Evolutionary conservation across 2,888 invertebrate species (phyloP).

Genomic region (Scaptomyza polygonia): DNA sequence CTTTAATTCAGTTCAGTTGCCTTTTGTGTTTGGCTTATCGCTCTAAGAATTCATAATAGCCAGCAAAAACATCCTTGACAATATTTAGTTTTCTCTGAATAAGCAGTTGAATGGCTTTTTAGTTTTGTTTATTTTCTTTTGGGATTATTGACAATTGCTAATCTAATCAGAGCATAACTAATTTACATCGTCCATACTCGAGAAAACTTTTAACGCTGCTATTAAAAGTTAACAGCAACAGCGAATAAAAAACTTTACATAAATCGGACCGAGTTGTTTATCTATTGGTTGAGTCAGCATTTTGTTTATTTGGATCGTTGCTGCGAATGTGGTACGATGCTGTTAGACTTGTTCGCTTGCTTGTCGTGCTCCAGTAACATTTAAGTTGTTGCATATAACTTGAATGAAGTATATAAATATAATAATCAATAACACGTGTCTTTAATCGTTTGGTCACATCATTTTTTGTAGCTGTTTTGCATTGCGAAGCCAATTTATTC

Average conservation of each 20-base stretch:
- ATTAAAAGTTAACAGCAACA: constrained; percentile 12
- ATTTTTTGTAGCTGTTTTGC: constrained; percentile 18
- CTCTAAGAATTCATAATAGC: constrained; percentile 1
- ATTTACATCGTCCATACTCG: too few species aligned
- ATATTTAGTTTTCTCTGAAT: not conserved
- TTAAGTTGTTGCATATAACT: constrained; percentile 32
- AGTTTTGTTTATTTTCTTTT: constrained; percentile 4
- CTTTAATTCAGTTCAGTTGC: not conserved
- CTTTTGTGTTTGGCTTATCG: constrained; percentile 1
- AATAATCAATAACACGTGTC: constrained; percentile 56
- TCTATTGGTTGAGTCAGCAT: constrained; percentile 33
- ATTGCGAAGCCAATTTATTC: constrained; percentile 22
- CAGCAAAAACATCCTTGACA: constrained; percentile 9
- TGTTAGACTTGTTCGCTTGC: constrained; percentile 24
- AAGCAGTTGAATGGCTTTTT: constrained; percentile 14
- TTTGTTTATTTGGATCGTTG: constrained; percentile 19
- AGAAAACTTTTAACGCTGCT: constrained; percentile 20
- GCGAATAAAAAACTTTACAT: constrained; percentile 4
- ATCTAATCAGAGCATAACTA: not conserved
- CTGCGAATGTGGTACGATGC: constrained; percentile 4
- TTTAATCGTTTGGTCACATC: constrained; percentile 22
- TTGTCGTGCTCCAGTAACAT: constrained; percentile 37
- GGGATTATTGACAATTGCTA: not conserved
- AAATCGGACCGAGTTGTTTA: constrained; percentile 4
- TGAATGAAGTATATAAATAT: constrained; percentile 14